These are phyloP conservation scores for Sporophila hypoxantha DNA, from an alignment of 2,113 vertebrate genomes.

Conservation along the genomic window DNA sequence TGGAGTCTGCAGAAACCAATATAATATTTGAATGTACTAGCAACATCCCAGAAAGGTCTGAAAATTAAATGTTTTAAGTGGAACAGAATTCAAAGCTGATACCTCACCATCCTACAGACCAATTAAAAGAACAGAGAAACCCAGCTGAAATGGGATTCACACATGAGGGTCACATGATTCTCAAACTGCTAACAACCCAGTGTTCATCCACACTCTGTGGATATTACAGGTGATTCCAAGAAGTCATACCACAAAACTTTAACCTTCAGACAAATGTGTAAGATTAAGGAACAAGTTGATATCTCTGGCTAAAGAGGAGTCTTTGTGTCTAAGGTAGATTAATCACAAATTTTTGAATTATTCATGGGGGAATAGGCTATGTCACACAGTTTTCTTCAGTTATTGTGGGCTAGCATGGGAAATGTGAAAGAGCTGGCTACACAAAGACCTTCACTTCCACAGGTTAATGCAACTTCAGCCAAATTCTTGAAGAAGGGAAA, in stretches of 20 bases:
- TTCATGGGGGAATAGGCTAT: not conserved
- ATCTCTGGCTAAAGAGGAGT: not conserved
- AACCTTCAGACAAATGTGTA: not conserved
- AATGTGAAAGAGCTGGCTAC: not conserved
- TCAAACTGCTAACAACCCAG: not conserved
- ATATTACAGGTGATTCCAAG: not conserved
- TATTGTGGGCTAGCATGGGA: not conserved
- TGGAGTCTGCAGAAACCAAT: not conserved
- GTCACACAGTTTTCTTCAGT: not conserved
- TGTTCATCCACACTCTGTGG: not conserved
- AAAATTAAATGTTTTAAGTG: not conserved
- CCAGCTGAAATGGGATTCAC: not conserved
- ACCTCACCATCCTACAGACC: not conserved
- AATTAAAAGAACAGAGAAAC: not conserved
- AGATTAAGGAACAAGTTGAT: not conserved
- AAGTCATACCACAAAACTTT: not conserved
- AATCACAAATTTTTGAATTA: not conserved
- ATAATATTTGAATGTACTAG: not conserved
- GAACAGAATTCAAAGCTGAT: not conserved
- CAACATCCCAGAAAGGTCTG: not conserved
- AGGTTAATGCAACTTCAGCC: not conserved
- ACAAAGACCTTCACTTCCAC: not conserved
- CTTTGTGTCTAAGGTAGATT: not conserved
- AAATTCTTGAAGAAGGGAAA: not conserved
- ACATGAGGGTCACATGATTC: not conserved